A percentile compares a stretch with the other conserved stretches of the same genome.
These are phyloP conservation scores for Sciurus carolinensis DNA, from an alignment of 2,797 vertebrate species.

Conservation along the genomic window DNA sequence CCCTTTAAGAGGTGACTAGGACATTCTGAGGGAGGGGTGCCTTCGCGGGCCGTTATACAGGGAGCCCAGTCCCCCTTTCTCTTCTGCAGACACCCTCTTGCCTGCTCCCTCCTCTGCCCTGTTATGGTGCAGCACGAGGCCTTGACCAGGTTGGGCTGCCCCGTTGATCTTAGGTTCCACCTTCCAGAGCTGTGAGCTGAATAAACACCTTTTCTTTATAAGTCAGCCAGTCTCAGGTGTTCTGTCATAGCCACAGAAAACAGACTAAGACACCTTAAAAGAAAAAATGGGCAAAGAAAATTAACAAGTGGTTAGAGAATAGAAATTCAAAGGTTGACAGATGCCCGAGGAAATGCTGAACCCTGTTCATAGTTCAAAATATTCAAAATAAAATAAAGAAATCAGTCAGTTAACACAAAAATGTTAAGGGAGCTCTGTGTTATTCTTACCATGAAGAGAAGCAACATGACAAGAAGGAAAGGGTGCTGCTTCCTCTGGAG, in stretches of 20 bases:
- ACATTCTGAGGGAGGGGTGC: no score
- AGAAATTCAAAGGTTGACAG: slow-evolving; percentile 46
- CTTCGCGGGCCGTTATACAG: not conserved
- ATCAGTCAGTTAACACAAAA: not conserved
- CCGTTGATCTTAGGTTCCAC: not conserved
- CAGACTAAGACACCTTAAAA: not conserved
- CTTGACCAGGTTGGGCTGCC: not conserved
- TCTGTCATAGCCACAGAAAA: not conserved
- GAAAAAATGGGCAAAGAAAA: not conserved
- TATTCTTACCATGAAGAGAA: slow-evolving; percentile 43
- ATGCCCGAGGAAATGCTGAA: not conserved
- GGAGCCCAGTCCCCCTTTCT: not conserved
- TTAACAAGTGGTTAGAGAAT: not conserved
- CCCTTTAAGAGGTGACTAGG: not conserved
- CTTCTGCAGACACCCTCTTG: no score
- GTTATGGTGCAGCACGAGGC: not conserved
- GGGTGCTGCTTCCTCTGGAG: not conserved
- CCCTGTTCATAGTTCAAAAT: not conserved
- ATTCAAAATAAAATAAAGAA: not conserved
- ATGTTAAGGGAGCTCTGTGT: not conserved
- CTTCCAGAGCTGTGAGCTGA: not conserved
- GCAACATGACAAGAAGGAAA: not conserved
- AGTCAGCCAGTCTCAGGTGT: not conserved
- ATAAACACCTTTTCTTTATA: not conserved
- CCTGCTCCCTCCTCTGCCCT: not conserved